Base-by-base conservation (phyloP, 2,888 invertebrate species). In the Pachymerium ferrugineum region DNA sequence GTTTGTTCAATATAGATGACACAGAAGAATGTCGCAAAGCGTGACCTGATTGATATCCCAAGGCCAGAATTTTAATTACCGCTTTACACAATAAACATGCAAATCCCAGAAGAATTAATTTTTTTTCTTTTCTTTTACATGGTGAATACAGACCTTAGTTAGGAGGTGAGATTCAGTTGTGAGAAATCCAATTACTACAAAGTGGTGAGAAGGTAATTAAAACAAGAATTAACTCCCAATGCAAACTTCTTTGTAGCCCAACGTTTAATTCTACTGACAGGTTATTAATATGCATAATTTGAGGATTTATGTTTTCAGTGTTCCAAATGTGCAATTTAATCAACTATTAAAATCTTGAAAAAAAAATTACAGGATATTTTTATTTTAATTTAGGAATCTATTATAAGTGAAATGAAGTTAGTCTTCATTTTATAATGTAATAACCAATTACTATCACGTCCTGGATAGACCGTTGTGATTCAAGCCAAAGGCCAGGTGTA, bases 21-120 rank as follows among this genome's bases (percentile, higher is more conserved):
- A 42, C 42, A 10, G 42, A 42, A 42, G n/a, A 14, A 14, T 14
- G 14, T 42, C 16, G 42, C 42, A 42, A 42, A 14, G 42, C 42
- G 42, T 42, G 42, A 42, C 42, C 42, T 42, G 42, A 42, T 42
- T 42, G 42, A 42, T 42, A 42, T 42, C 42, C 42, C 42, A 42
- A 42, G 42, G 42, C 42, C 14, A n/a, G 6, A 42, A 42, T 42
- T 42, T 42, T 42, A 42, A 42, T 42, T 42, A 42, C 42, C 42
- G 42, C 42, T 42, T n/a, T 3, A 10, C 42, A 14, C 16, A 42
- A 42, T 42, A 42, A 42, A 42, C 42, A 42, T 42, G 6, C 42
- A 42, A 42, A 42, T 42, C 42, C 42, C 42, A 10, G n/a, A 14
- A n/a, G 42, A 12, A 42, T 42, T 42, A 12, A 4, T 8, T 42